These are phyloP conservation scores for Gavialis gangeticus DNA, from an alignment of 2,113 vertebrate genomes.

Conservation along the genomic window DNA sequence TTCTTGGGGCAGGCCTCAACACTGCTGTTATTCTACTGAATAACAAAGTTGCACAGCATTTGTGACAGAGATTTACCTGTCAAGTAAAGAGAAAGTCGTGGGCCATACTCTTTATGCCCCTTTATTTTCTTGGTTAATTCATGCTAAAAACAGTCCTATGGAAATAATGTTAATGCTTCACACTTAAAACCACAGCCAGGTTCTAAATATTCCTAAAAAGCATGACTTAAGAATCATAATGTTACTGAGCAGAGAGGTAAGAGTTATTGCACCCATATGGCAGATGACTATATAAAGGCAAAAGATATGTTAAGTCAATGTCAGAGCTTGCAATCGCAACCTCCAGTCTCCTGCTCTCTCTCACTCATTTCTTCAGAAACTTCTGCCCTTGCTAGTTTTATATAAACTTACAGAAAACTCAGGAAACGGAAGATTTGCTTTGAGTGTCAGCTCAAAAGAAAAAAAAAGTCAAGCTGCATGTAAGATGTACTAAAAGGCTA, in stretches of 20 bases:
- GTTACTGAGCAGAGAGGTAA: neutral
- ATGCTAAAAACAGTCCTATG: neutral
- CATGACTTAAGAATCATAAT: accelerated
- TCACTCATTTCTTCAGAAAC: neutral
- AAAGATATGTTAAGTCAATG: accelerated
- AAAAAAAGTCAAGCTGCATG: neutral
- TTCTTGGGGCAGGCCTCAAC: neutral
- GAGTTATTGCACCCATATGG: accelerated
- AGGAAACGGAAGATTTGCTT: slow-evolving; percentile 45
- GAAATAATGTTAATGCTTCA: accelerated
- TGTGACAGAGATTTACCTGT: neutral
- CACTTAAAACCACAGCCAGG: neutral
- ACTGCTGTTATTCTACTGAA: neutral
- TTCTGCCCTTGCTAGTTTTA: slow-evolving; percentile 39
- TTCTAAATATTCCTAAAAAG: neutral
- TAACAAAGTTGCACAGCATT: accelerated
- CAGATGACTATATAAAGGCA: accelerated
- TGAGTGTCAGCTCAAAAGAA: neutral
- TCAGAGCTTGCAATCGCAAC: neutral
- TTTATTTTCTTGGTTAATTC: neutral
- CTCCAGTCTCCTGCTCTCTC: neutral
- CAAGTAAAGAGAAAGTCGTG: neutral
- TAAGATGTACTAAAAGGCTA: neutral
- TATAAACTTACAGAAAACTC: slow-evolving; percentile 60
- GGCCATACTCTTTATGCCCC: neutral